Evolutionary conservation across 2,113 vertebrate genomes (phyloP).

Genomic region (Salvator merianae): DNA sequence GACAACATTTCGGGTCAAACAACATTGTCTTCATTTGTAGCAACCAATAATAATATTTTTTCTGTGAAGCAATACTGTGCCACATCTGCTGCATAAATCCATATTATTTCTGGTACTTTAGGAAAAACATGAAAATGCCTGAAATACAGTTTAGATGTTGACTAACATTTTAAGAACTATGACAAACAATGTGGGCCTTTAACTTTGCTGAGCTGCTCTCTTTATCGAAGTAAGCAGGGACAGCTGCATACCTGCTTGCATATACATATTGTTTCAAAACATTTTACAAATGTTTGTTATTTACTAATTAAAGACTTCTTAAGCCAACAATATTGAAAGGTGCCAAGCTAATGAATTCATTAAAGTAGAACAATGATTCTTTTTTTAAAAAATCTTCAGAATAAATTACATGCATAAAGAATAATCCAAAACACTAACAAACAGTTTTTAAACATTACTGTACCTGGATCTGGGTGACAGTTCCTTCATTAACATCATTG

Average conservation of each 20-base stretch:
- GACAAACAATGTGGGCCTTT: neutral
- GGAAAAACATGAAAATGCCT: neutral
- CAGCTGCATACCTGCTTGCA: too few relatives aligned
- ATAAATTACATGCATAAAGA: neutral
- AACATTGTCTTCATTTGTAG: neutral
- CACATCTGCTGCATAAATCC: neutral
- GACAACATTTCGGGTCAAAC: too few relatives aligned
- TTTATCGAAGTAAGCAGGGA: neutral
- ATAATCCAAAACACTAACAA: neutral
- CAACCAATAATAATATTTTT: too few relatives aligned
- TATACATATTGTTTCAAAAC: neutral
- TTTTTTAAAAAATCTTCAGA: neutral
- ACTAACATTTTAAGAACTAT: neutral
- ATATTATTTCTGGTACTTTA: neutral
- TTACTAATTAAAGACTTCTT: neutral
- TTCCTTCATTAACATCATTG: slow-evolving; percentile 85
- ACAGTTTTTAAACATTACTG: neutral
- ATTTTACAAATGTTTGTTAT: neutral
- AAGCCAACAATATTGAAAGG: neutral
- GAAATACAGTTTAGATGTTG: too few relatives aligned
- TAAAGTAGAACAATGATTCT: neutral
- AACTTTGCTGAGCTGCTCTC: neutral
- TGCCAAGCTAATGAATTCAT: neutral
- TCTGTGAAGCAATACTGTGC: neutral
- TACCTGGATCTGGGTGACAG: slow-evolving; percentile 92